These are phyloP conservation scores for Sarcophaga rosellei DNA, from an alignment of 2,888 invertebrate genomes.

Conservation along the genomic window DNA sequence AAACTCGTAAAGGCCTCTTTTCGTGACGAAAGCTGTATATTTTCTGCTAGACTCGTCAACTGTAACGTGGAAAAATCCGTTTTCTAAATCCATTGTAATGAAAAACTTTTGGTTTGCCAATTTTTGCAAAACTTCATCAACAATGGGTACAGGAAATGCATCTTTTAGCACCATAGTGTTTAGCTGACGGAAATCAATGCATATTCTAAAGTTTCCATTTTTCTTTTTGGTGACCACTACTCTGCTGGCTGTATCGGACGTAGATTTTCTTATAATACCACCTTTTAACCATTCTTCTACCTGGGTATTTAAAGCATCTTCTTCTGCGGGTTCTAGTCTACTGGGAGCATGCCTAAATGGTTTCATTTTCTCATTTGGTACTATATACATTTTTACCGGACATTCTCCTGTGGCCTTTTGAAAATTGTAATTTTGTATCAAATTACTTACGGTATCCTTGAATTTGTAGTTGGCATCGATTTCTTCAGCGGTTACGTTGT, in stretches of 20 bases:
- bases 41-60: no score
- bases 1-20: slow-evolving; percentile 49
- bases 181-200: no score
- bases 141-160: no score
- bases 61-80: no score
- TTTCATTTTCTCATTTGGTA: slow-evolving; percentile 13
- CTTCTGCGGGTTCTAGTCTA: slow-evolving; percentile 1
- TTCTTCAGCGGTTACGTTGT: slow-evolving; percentile 30
- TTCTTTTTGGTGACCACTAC: slow-evolving; percentile 12
- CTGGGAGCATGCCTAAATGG: slow-evolving; percentile 20
- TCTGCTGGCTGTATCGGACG: slow-evolving; percentile 20
- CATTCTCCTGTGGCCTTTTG: slow-evolving; percentile 9
- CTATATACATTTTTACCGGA: slow-evolving; percentile 4
- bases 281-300: slow-evolving; percentile 7
- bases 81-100: no score
- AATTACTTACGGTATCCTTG: slow-evolving; percentile 50
- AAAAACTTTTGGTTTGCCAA: no score
- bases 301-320: neutral
- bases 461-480: slow-evolving; percentile 26
- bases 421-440: slow-evolving; percentile 51
- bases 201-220: neutral
- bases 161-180: no score
- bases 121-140: no score
- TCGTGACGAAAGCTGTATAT: slow-evolving; percentile 32
- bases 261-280: slow-evolving; percentile 25